Evolutionary conservation across 1,140 invertebrate genomes (phyloP), one percentile per base, ranked within the genome.

Genomic region (Asbolus verrucosus): DNA sequence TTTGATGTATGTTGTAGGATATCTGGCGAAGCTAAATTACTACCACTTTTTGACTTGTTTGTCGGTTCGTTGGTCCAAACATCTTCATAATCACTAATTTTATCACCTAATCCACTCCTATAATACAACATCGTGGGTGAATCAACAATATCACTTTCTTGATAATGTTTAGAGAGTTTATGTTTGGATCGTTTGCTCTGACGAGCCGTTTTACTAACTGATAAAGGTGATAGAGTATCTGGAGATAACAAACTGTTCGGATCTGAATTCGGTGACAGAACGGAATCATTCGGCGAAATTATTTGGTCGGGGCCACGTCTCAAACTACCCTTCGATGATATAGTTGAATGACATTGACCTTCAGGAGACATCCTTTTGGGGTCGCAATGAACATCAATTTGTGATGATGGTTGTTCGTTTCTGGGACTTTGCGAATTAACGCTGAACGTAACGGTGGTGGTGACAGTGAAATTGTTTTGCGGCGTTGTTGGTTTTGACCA

Each of bases 41-140:
- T 72, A n/a, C 67, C n/a, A 36, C 18, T 61, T 69, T 67, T 72
- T 75, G 3, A 68, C 63, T 72, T 73, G 78, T 65, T 87, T 84
- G 75, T 18, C 78, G 86, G 78, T 82, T 93, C 88, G 39, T 87
- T 89, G 30, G 88, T 89, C 95, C 95, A 97, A 70, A 97, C 91
- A 79, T 97, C 95, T 83, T 98, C 95, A 80, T 98, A 98, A 82
- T 98, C 95, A 67, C 94, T 96, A 15, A 94, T 90, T 84, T 96
- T 97, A 79, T 97, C 95, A 39, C 92, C 90, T 4, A 96, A 84
- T 3, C 91, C 93, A 79, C 94, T 95, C 67, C 90, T 86, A 76
- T 93, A 95, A 79, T 96, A 97, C 9, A 72, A 67, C 65, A n/a
- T n/a, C n/a, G 87, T 86, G n/a, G 90, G 89, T 15, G 91, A 93